Evolutionary conservation across 1,140 invertebrate species (phyloP), one percentile per base, ranked within the genome.

Genomic region (Belonocnema kinseyi): DNA sequence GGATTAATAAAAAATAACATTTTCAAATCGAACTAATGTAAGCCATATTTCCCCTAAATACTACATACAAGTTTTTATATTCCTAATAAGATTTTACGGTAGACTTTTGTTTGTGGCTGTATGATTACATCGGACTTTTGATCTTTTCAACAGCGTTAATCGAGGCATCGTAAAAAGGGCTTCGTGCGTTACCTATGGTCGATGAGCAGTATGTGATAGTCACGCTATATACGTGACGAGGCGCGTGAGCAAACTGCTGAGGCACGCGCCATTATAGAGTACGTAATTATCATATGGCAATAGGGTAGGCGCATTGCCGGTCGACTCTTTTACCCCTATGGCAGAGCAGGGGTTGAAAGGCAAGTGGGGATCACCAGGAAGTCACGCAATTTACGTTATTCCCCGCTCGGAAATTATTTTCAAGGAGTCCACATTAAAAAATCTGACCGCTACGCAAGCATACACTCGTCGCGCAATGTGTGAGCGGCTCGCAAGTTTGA

Each of bases 241-340:
- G 74, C 85, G 85, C 85, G 83, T 82, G 83, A 86, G 80, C 77
- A 76, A 83, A 86, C 85, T 84, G 84, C 86, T 85, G 77, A 83
- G 87, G 86, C 89, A 89, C 89, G 89, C 88, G 89, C 84, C 86
- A 82, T 77, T 77, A 77, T 84, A 72, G 86, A 86, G 86, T 76
- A 88, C 87, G 85, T 89, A 89, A 88, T 90, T 90, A 90, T 89
- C 82, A 85, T 86, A 83, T 85, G 77, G 80, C 84, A 83, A 77
- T 74, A 80, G 82, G 82, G 82, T 79, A 78, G 77, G 76, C 70
- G 75, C 71, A 71, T 66, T 53, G 52, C 66, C 51, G 58, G 54
- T 61, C 50, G 46, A 66, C 56, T 74, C 70, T 72, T 56, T 72
- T 72, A 61, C 74, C 54, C 75, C 51, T 56, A 33, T 73, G 73